Conservation (phyloP, 2,888 invertebrate species). For the Aspidapion aeneum region DNA sequence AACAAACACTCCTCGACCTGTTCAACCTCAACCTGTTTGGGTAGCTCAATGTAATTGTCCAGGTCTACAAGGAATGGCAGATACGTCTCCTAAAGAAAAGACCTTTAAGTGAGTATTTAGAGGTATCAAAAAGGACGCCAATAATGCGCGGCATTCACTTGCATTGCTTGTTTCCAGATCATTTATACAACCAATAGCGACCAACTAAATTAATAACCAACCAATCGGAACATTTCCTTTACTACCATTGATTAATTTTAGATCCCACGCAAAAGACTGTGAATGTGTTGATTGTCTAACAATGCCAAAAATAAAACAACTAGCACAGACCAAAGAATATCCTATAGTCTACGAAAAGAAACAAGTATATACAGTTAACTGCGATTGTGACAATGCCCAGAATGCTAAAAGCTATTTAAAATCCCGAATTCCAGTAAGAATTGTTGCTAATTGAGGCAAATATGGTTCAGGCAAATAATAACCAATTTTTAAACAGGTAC, state of each 20-base stretch:
- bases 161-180: too few species aligned
- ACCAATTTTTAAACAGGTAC: too few species aligned
- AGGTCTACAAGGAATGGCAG: background rate
- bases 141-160: too few species aligned
- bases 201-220: too few species aligned
- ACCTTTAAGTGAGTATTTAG: too few species aligned
- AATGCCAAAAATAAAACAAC: constrained; percentile 28
- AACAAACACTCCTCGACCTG: too few species aligned
- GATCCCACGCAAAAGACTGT: constrained; percentile 19
- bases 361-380: constrained; percentile 30
- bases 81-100: background rate
- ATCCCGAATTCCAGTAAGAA: constrained; percentile 29
- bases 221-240: too few species aligned
- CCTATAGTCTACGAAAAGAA: constrained; percentile 28
- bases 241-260: too few species aligned
- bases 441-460: too few species aligned
- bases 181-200: too few species aligned
- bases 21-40: background rate
- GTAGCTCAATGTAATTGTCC: background rate
- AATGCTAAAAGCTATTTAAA: constrained; percentile 23
- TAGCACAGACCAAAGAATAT: constrained; percentile 28
- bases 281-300: constrained; percentile 34
- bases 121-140: too few species aligned
- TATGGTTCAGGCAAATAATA: too few species aligned
- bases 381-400: constrained; percentile 28